Evolutionary conservation across 2,888 invertebrate species (phyloP), one percentile per base, ranked within the genome.

Genomic region (Eupithecia pulchellata): DNA sequence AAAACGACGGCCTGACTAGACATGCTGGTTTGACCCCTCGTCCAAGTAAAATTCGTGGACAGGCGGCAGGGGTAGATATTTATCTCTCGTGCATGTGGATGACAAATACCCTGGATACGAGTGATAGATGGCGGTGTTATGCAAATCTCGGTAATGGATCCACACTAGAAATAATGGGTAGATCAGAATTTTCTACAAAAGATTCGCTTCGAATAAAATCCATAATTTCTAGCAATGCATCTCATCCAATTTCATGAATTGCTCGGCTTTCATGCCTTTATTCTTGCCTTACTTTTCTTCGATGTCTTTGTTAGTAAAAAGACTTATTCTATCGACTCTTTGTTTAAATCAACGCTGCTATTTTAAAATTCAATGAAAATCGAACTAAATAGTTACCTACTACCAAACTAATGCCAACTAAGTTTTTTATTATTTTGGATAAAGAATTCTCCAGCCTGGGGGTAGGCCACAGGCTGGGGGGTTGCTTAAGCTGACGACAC

Each of bases 91-190:
- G 60, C 25, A 72, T 55, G 25, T 66, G 65, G 42, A 63, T 36
- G 68, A 66, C 63, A 57, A 72, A 68, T 66, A 47, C 29, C 30
- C 42, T 52, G 62, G 57, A 57, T 65, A 65, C 52, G 20, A 39
- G 62, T 65, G 68, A 72, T 66, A 34, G 42, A 68, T 72, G 65
- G 62, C 34, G 47, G 68, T 68, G 65, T 72, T 65, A 65, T 42
- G 65, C 42, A 72, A 68, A 72, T 72, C 62, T 39, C 64, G 25
- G 68, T 42, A 55, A 68, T 39, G 27, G 42, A 68, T 65, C 60
- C 52, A 39, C 34, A 61, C 42, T 30, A 61, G 36, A 47, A n/a
- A n/a, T 39, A 34, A 25, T 14, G 57, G 8, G 11, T 42, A 58
- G 47, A 11, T 47, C 20, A 25, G 3, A 20, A 47, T 11, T 47